Conservation (phyloP, 1,140 invertebrate genomes). For the Whitmania pigra region DNA sequence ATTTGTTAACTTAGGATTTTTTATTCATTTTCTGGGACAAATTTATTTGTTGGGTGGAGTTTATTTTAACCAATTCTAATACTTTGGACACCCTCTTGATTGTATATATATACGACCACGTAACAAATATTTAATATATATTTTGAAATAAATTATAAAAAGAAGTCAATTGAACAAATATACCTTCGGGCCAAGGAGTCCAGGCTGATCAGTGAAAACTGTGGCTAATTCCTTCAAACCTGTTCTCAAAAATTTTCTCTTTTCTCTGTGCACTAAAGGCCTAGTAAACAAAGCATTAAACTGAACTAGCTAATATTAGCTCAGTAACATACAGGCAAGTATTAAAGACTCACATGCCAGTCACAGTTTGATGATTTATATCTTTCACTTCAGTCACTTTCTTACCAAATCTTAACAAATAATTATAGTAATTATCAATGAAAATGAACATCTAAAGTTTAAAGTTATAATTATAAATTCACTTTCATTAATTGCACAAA, state of each 20-base stretch:
- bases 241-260: constrained; percentile 86
- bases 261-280: constrained; percentile 75
- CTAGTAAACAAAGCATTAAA: constrained; percentile 31
- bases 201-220: constrained; percentile 93
- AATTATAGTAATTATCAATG: constrained; percentile 24
- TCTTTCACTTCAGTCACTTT: constrained; percentile 86
- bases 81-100: no score
- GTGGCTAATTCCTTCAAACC: constrained; percentile 86
- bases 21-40: no score
- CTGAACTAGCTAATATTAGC: constrained; percentile 14
- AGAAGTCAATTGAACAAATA: neutral
- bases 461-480: no score
- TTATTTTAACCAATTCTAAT: no score
- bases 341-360: constrained; percentile 54
- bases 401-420: constrained; percentile 57
- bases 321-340: neutral
- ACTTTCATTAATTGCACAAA: no score
- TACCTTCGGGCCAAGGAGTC: constrained; percentile 81
- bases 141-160: constrained; percentile 6
- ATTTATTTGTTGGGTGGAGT: no score
- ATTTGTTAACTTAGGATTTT: no score
- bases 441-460: neutral
- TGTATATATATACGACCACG: no score
- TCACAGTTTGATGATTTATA: constrained; percentile 72
- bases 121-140: no score